Conservation (phyloP, 1,140 invertebrate species). For the fruit fly (Drosophila melanogaster) region DNA sequence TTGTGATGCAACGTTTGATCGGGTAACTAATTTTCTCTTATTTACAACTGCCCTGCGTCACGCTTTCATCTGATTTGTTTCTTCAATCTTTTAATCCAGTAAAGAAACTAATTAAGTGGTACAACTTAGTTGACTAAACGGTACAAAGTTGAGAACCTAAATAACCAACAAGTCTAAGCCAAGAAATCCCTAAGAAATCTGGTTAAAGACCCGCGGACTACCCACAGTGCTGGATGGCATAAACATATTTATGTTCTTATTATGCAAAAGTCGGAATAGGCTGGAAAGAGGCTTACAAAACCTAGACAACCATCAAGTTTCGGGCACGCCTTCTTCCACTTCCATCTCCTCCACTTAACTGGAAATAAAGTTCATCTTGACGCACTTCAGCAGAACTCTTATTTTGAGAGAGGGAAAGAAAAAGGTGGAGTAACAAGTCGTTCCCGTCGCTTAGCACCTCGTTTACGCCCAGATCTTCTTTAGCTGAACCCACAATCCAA, state of each 20-base stretch:
- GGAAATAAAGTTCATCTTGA: conserved; percentile 50
- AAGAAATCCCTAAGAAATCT: conserved; percentile 17
- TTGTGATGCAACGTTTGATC: conserved; percentile 17
- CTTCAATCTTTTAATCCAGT: conserved; percentile 4
- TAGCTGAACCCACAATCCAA: conserved; percentile 3
- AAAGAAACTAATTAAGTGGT: conserved; percentile 41
- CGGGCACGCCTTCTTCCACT: conserved; percentile 12
- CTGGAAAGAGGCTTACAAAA: background rate
- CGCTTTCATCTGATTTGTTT: conserved; percentile 25
- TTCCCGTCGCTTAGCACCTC: conserved; percentile 63
- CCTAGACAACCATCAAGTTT: conserved; percentile 11
- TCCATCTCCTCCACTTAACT: conserved; percentile 33
- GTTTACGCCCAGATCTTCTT: conserved; percentile 34
- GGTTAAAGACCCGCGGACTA: conserved; percentile 1
- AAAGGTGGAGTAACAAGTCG: conserved; percentile 7
- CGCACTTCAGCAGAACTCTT: conserved; percentile 12
- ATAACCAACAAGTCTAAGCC: background rate
- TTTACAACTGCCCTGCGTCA: background rate
- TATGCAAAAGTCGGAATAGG: conserved; percentile 2
- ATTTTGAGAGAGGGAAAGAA: background rate
- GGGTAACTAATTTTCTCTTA: background rate
- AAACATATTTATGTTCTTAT: conserved; percentile 21
- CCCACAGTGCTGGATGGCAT: conserved; percentile 6
- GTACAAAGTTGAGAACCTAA: conserved; percentile 9
- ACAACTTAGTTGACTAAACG: conserved; percentile 26